phyloP scores from a whole-genome alignment of 2,797 vertebrate species.

The Argyrosomus regius region DNA sequence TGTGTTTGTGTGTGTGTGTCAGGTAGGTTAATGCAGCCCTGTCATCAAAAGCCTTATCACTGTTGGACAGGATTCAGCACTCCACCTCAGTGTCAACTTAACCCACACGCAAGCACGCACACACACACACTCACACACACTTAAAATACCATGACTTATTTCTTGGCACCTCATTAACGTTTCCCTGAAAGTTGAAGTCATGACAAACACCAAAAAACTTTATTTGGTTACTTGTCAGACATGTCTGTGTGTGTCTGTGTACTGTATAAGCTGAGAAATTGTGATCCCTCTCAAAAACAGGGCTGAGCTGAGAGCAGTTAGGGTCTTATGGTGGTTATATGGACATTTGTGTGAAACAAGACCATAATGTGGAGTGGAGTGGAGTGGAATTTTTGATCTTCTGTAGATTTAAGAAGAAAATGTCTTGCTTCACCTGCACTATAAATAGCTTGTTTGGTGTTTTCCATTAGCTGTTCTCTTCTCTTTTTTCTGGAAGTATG shows the following conservation, averaged over 20 bases:
- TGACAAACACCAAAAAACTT: conserved; percentile 69
- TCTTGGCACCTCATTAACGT: conserved; percentile 76
- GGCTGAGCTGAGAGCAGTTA: not conserved
- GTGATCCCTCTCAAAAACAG: too few relatives aligned
- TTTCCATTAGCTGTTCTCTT: not conserved
- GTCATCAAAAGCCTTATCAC: conserved; percentile 82
- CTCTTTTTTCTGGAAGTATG: not conserved
- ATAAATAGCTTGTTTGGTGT: not conserved
- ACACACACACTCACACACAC: conserved; percentile 14
- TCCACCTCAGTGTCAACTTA: conserved; percentile 83
- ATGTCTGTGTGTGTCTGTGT: conserved; percentile 37
- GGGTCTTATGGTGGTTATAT: not conserved
- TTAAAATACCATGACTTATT: conserved; percentile 66
- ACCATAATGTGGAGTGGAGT: not conserved
- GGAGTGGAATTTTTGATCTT: not conserved
- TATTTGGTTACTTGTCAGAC: conserved; percentile 70
- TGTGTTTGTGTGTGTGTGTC: conserved; percentile 65
- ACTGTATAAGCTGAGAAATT: conserved; percentile 27
- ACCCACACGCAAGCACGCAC: conserved; percentile 39
- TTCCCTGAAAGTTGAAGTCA: conserved; percentile 61
- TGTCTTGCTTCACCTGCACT: not conserved
- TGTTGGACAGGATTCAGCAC: conserved; percentile 83
- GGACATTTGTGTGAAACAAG: not conserved
- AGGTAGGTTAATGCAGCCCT: conserved; percentile 78
- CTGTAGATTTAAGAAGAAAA: not conserved